Conservation (phyloP, 2,888 invertebrate genomes). For the Helobdella robusta region DNA sequence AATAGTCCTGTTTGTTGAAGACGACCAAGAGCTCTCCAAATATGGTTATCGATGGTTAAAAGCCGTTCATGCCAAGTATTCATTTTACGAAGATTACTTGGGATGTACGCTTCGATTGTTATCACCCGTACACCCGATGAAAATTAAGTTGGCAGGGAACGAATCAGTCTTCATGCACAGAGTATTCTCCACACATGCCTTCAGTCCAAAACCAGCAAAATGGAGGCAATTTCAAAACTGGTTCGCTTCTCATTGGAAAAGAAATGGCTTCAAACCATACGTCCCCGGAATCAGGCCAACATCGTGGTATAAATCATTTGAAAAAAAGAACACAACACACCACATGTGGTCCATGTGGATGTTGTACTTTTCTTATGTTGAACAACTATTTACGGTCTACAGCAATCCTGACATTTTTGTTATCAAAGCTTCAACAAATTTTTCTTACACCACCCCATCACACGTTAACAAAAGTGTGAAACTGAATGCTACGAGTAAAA, state of each 20-base stretch:
- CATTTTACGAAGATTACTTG: conserved; percentile 33
- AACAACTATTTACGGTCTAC: conserved; percentile 27
- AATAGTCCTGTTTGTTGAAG: conserved; percentile 41
- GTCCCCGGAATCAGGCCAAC: conserved; percentile 31
- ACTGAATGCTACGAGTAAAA: too few species aligned
- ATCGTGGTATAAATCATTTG: conserved; percentile 30
- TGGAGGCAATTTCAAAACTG: conserved; percentile 28
- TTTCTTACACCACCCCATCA: too few species aligned
- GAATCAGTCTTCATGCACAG: conserved; percentile 28
- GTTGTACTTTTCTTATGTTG: conserved; percentile 28
- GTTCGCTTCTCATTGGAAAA: conserved; percentile 17
- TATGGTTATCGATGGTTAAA: conserved; percentile 40
- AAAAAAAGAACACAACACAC: conserved; percentile 7
- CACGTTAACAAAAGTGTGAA: too few species aligned
- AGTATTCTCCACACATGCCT: conserved; percentile 28
- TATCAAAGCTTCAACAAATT: too few species aligned
- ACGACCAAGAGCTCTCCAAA: conserved; percentile 40
- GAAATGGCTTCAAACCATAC: conserved; percentile 27
- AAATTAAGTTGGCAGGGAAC: conserved; percentile 2
- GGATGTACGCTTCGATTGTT: conserved; percentile 38
- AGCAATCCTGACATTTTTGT: conserved; percentile 18
- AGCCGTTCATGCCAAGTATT: conserved; percentile 38
- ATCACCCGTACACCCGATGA: conserved; percentile 31
- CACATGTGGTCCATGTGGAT: conserved; percentile 35
- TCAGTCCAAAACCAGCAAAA: conserved; percentile 13